These are phyloP conservation scores for Hyphantria cunea DNA, from an alignment of 1,140 invertebrate species.

Conservation along the genomic window DNA sequence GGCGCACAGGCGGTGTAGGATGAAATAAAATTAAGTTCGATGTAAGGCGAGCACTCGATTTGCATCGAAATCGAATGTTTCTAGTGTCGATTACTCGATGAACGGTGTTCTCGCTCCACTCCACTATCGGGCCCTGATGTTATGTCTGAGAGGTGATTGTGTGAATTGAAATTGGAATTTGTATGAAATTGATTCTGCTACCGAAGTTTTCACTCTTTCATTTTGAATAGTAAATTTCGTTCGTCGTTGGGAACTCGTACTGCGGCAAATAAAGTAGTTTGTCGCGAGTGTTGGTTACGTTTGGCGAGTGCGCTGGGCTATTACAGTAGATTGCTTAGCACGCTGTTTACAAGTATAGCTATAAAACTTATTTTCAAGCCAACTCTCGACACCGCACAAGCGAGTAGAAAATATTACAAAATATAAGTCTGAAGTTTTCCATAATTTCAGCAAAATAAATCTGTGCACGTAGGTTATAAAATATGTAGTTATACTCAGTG, in stretches of 20 bases:
- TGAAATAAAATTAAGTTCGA: conserved; percentile 31
- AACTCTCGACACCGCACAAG: neutral
- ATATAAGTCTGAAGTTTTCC: neutral
- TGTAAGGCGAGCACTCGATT: conserved; percentile 24
- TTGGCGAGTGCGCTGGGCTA: neutral
- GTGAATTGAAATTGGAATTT: conserved; percentile 10
- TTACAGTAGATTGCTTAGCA: neutral
- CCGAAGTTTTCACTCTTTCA: conserved; percentile 2
- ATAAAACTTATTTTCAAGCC: neutral
- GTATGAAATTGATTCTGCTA: conserved; percentile 14
- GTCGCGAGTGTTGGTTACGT: neutral
- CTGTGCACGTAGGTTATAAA: conserved; percentile 1
- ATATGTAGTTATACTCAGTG: conserved; percentile 1
- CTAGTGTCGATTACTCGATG: conserved; percentile 25
- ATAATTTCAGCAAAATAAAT: neutral
- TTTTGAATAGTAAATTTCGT: neutral
- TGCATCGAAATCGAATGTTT: conserved; percentile 31
- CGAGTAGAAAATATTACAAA: neutral
- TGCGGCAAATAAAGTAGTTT: conserved; percentile 1
- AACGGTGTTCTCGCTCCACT: conserved; percentile 12
- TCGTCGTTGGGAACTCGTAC: neutral
- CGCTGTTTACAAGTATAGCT: neutral
- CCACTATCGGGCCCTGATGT: neutral
- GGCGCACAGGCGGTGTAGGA: conserved; percentile 12
- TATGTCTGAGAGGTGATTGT: conserved; percentile 7